phyloP scores from a whole-genome alignment of 2,888 invertebrate genomes.

The Ichneumoninae sp. region DNA sequence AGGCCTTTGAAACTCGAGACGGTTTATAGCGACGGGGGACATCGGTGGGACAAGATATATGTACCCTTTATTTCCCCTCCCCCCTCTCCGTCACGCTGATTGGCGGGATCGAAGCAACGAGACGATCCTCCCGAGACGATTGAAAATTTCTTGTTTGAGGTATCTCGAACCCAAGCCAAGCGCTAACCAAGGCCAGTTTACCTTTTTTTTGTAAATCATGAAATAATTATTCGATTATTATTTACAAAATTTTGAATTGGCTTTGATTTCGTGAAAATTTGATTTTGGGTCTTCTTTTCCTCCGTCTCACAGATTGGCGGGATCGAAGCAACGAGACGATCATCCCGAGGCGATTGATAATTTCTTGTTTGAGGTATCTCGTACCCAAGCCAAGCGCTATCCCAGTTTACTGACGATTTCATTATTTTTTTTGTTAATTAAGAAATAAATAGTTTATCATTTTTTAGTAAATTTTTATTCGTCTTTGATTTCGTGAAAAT shows the following conservation, averaged over 20 bases:
- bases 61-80: not conserved
- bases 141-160: not conserved
- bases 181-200: too few relatives aligned
- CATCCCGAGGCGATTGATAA: too few relatives aligned
- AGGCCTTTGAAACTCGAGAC: conserved; percentile 38
- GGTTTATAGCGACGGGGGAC: conserved; percentile 21
- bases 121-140: not conserved
- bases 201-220: too few relatives aligned
- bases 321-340: not conserved
- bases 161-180: not conserved
- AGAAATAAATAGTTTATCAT: too few relatives aligned
- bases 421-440: too few relatives aligned
- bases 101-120: not conserved
- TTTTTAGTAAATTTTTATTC: too few relatives aligned
- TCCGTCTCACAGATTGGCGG: conserved; percentile 26
- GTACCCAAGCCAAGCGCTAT: not conserved
- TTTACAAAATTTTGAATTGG: too few relatives aligned
- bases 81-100: conserved; percentile 28
- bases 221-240: too few relatives aligned
- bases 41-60: conserved; percentile 35
- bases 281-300: not conserved
- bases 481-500: too few relatives aligned
- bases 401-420: not conserved
- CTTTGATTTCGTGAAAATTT: too few relatives aligned
- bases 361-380: not conserved